Base-by-base conservation (phyloP, 2,797 vertebrate species). In the Philypnodon macrostomus region DNA sequence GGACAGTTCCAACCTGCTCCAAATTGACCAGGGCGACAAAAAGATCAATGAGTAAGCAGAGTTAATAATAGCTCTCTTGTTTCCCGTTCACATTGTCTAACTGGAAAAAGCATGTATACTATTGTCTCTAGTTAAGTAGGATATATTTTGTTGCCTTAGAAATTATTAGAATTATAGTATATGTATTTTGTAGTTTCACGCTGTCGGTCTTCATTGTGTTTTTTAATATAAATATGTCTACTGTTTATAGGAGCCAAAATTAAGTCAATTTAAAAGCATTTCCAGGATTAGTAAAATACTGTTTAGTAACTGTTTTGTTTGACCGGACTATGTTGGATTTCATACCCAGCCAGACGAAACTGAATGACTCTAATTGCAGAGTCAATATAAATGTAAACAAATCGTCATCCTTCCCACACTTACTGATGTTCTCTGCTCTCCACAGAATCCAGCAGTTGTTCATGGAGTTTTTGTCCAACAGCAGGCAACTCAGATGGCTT, bases 391-490 rank as follows among this genome's bases (percentile, higher is more conserved):
- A 4, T n/a, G 44, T 2, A 29, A 18, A 18, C 15, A 44, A 27
- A 67, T 52, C 48, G 14, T 48, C 7, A 13, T 11, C 27, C 2
- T 35, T 41, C 15, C 15, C 45, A 30, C 19, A 11, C 30, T 50
- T 39, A 3, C 26, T 34, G 2, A 12, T 45, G 27, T 15, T n/a
- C 24, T 46, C 23, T 58, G 26, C 27, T 62, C 40, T 59, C 58
- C 58, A 44, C 81, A 99, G 97, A 86, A 94, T 98, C 77, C 95
- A 98, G 51, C 93, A 93, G 77, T 81, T 97, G 66, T 97, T 97
- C 81, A 93, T 94, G 87, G 96, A 98, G 89, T 79, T 97, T 79
- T 52, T 99, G 80, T 93, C 93, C 47, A 98, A 96, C 85, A 94
- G 93, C 87, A 90, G 96, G 70, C 94, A 95, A 84, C 81, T 99